Evolutionary conservation across 2,888 invertebrate species (phyloP).

Genomic region (Sinelater perroti): DNA sequence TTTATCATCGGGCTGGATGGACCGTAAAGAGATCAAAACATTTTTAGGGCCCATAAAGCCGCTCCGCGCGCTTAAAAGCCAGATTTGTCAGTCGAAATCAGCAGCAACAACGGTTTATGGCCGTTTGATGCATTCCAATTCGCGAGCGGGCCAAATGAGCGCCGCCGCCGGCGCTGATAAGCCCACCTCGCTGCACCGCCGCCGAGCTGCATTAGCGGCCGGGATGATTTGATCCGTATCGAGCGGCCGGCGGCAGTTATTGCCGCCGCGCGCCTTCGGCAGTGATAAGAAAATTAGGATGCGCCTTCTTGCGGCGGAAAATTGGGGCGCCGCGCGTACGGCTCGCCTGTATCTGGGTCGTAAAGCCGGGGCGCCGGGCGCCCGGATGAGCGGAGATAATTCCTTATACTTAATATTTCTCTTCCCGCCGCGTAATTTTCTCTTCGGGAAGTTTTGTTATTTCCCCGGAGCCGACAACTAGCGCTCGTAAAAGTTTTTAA

Average conservation of each 20-base stretch:
- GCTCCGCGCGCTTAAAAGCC: background rate
- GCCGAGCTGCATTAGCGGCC: slow-evolving; percentile 26
- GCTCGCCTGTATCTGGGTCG: too few relatives aligned
- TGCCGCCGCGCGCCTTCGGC: slow-evolving; percentile 29
- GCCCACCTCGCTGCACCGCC: slow-evolving; percentile 26
- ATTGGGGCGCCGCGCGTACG: slow-evolving; percentile 12
- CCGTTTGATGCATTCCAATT: slow-evolving; percentile 23
- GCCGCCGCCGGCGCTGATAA: slow-evolving; percentile 22
- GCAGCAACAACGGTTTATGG: slow-evolving; percentile 20
- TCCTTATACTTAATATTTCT: slow-evolving; percentile 34
- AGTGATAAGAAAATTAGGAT: slow-evolving; percentile 37
- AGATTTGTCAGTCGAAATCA: slow-evolving; percentile 11
- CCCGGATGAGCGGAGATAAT: slow-evolving; percentile 26
- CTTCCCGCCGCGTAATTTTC: slow-evolving; percentile 27
- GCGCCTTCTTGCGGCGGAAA: slow-evolving; percentile 20
- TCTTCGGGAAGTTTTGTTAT: slow-evolving; percentile 33
- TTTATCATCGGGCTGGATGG: background rate
- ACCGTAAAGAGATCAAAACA: background rate
- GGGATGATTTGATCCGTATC: slow-evolving; percentile 39
- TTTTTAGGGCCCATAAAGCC: background rate
- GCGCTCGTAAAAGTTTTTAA: slow-evolving; percentile 36
- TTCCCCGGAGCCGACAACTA: slow-evolving; percentile 33
- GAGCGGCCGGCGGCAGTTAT: slow-evolving; percentile 34
- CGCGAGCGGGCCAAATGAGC: slow-evolving; percentile 14
- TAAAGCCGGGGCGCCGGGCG: too few relatives aligned